Base-by-base conservation (phyloP, 2,888 invertebrate genomes). In the Drosophila eohydei region DNA sequence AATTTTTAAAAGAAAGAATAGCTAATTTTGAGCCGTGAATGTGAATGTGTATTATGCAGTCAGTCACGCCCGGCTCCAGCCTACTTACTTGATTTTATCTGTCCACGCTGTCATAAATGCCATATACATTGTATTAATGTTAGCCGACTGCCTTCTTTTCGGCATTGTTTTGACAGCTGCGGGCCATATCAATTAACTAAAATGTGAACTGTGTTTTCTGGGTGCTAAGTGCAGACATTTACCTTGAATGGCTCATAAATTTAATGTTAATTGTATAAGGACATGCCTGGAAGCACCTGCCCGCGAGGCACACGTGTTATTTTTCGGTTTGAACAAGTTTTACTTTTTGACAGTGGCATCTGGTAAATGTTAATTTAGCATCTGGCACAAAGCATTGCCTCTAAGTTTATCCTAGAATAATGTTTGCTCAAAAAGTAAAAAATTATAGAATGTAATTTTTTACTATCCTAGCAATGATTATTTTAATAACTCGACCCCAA, bases 101-200 rank as follows among this genome's bases (percentile, higher is more conserved):
- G 21, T 30, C 11, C 16, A 40, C 28, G 46, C 38, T 40, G n/a
- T 41, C 46, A 63, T 52, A 48, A 58, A 72, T 67, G 67, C 30
- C 44, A 36, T 9, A 58, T 57, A 43, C 44, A 51, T 54, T 46
- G 30, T 16, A 32, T n/a, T 36, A 68, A 58, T 75, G 60, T 58
- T 56, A 56, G 36, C 34, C 40, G 58, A 28, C 54, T 72, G 74
- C 59, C 57, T 67, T 76, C 28, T 61, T 71, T 60, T 21, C 8
- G 34, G 21, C 54, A 61, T 54, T 73, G 64, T 51, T 58, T 26
- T 50, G 61, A 56, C 48, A 44, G 54, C 71, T 56, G 44, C 43
- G 40, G 67, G 75, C 65, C 76, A 84, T 81, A 71, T 81, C 84
- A 90, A 78, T 90, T 90, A 90, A 83, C 68, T 80, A 61, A 51